Percentiles rank a stretch among this genome's conserved stretches.
These are phyloP conservation scores for Tridacna crocea DNA, from an alignment of 2,888 invertebrate species.

Conservation along the genomic window DNA sequence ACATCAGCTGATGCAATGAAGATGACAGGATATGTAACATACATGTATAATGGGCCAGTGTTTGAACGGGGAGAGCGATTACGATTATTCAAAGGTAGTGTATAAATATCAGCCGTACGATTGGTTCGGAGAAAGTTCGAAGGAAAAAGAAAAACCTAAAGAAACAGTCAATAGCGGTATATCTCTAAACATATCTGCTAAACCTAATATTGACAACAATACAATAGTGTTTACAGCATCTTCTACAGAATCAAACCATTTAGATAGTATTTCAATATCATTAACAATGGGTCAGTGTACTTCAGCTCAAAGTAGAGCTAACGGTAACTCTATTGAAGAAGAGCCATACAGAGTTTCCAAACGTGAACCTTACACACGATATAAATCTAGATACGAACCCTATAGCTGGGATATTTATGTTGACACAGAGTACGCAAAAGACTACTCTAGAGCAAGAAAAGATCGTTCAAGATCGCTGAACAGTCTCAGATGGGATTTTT, in stretches of 20 bases:
- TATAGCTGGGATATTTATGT: constrained; percentile 12
- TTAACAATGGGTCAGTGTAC: constrained; percentile 21
- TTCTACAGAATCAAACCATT: not conserved
- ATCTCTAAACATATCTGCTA: not conserved
- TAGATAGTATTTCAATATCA: not conserved
- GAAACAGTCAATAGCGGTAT: not conserved
- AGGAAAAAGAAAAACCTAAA: constrained; percentile 1
- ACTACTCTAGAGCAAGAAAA: not conserved
- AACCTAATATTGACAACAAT: not conserved
- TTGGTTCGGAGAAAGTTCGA: not conserved
- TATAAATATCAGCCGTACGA: constrained; percentile 9
- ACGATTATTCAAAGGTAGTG: not conserved
- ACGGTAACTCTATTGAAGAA: constrained; percentile 13
- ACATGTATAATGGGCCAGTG: constrained; percentile 17
- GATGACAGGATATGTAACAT: too few species aligned
- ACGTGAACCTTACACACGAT: not conserved
- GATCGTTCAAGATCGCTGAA: not conserved
- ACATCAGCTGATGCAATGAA: too few species aligned
- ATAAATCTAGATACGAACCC: constrained; percentile 1
- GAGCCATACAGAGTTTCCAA: not conserved
- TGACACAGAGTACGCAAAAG: not conserved
- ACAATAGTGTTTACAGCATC: not conserved
- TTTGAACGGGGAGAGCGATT: not conserved
- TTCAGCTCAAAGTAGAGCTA: not conserved
- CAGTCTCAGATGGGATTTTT: constrained; percentile 11